Evolutionary conservation across 2,888 invertebrate species (phyloP).

Genomic region (Fragum fragum): DNA sequence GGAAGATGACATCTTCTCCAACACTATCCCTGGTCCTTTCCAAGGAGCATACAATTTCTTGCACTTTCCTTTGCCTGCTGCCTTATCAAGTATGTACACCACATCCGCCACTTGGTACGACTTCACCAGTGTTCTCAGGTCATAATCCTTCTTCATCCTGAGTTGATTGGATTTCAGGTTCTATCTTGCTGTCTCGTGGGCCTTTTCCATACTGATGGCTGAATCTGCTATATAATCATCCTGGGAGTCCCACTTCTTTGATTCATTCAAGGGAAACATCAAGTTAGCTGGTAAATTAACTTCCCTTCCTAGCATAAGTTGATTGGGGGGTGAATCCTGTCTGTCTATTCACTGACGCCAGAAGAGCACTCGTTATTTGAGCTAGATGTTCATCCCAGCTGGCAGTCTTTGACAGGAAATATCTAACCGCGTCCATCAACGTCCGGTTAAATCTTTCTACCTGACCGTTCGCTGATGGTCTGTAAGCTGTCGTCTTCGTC

Average conservation of each 20-base stretch:
- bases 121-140: not conserved
- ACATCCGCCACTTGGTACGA: not conserved
- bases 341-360: not conserved
- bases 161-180: not conserved
- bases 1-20: conserved; percentile 37
- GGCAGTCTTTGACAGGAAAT: not conserved
- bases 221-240: not conserved
- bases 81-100: not conserved
- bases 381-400: conserved; percentile 15
- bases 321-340: conserved; percentile 14
- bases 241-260: too few species aligned
- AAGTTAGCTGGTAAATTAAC: conserved; percentile 10
- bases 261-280: not conserved
- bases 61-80: too few species aligned
- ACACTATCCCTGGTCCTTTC: too few species aligned
- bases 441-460: conserved; percentile 2
- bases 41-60: too few species aligned
- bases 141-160: conserved; percentile 10
- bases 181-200: not conserved
- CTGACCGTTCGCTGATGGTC: conserved; percentile 20
- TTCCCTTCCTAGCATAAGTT: conserved; percentile 19
- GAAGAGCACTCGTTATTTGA: conserved; percentile 1
- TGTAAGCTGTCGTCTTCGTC: not conserved
- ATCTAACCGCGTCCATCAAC: too few species aligned
- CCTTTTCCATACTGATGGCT: not conserved